These are phyloP conservation scores for Bombycilla garrulus DNA, from an alignment of 2,113 vertebrate genomes.

Conservation along the genomic window DNA sequence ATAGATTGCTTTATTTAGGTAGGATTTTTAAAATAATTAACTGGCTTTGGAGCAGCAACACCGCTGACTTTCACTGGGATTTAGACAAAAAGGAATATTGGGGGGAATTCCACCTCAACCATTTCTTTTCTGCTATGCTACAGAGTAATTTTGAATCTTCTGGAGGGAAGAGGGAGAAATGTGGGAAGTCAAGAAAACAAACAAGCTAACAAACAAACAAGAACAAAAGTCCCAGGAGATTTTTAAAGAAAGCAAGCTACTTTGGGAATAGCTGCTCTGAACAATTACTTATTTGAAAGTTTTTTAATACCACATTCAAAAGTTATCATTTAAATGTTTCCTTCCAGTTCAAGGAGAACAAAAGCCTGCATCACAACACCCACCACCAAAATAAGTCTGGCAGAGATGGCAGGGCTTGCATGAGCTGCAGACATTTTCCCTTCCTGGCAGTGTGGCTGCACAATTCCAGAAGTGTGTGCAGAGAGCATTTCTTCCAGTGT, in stretches of 20 bases:
- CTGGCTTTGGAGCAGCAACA: background rate
- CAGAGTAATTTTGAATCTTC: background rate
- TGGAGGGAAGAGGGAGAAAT: rapidly evolving
- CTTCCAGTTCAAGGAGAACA: background rate
- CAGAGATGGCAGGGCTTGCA: background rate
- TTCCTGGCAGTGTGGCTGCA: background rate
- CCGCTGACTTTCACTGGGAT: background rate
- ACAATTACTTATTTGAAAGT: background rate
- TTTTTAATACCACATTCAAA: background rate
- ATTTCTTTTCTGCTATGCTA: background rate
- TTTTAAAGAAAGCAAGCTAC: background rate
- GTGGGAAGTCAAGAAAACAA: background rate
- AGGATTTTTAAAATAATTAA: background rate
- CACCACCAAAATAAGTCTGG: background rate
- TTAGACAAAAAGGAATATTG: background rate
- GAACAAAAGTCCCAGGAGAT: background rate
- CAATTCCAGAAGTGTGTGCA: background rate
- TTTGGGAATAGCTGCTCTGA: background rate
- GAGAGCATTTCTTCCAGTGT: background rate
- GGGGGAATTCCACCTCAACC: background rate
- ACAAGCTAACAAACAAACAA: background rate
- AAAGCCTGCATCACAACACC: background rate
- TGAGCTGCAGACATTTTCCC: background rate
- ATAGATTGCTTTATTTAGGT: background rate
- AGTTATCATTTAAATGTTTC: background rate